phyloP scores from a whole-genome alignment of 64 coral and sea anemone species.

The Porites lutea region DNA sequence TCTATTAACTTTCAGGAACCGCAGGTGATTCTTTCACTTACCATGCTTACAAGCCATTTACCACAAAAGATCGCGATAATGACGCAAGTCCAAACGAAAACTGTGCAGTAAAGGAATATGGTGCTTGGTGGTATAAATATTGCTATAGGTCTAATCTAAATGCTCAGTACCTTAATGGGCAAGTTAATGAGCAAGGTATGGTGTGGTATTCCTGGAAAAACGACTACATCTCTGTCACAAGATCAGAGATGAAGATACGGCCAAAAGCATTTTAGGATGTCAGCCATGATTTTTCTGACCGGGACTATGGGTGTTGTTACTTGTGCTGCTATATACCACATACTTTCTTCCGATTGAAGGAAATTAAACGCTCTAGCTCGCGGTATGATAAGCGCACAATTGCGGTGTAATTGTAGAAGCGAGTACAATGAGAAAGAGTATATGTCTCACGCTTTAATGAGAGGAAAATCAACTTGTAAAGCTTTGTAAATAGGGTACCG shows the following conservation, averaged over 20 bases:
- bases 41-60: constrained; percentile 6
- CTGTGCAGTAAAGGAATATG: not conserved
- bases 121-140: constrained; percentile 51
- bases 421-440: no score
- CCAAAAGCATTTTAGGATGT: not conserved
- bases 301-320: no score
- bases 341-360: no score
- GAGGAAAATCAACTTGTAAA: no score
- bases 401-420: no score
- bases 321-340: no score
- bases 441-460: no score
- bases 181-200: not conserved
- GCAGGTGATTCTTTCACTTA: not conserved
- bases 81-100: not conserved
- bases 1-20: not conserved
- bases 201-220: constrained; percentile 6
- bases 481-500: no score
- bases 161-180: constrained; percentile 7
- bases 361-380: no score
- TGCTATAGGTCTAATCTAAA: constrained; percentile 29
- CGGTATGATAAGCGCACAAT: no score
- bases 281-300: no score
- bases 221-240: not conserved
- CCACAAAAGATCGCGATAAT: constrained; percentile 47
- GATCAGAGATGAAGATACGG: constrained; percentile 29